Percentiles rank a stretch among this genome's conserved stretches.
phyloP scores from a whole-genome alignment of 2,797 vertebrate species.

The Parambassis ranga region DNA sequence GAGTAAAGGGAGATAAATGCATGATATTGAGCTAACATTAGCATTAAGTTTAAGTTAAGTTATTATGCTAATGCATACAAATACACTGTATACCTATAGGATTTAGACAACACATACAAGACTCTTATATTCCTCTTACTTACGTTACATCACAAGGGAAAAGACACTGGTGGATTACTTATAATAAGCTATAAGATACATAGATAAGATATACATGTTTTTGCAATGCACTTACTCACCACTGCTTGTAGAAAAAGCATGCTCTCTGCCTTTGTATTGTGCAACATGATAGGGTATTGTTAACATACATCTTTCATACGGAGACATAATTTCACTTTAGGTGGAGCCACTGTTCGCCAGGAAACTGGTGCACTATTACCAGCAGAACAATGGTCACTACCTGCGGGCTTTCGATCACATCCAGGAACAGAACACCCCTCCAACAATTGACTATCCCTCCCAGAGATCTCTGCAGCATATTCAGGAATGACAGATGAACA shows the following conservation, averaged over 20 bases:
- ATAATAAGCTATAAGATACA: too few relatives aligned
- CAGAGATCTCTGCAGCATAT: constrained; percentile 89
- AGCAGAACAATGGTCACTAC: constrained; percentile 90
- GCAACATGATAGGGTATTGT: background rate
- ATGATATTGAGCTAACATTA: too few relatives aligned
- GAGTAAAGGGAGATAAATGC: too few relatives aligned
- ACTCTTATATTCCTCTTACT: too few relatives aligned
- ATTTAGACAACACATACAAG: too few relatives aligned
- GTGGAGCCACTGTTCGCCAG: constrained; percentile 95
- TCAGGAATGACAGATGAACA: constrained; percentile 82
- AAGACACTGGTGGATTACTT: too few relatives aligned
- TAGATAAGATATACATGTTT: too few relatives aligned
- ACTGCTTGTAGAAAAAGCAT: background rate
- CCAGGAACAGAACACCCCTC: constrained; percentile 79
- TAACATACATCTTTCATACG: constrained; percentile 6
- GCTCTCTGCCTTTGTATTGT: background rate
- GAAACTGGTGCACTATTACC: constrained; percentile 90
- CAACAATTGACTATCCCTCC: constrained; percentile 80
- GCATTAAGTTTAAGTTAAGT: too few relatives aligned
- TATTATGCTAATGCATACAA: too few relatives aligned
- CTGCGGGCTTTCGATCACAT: constrained; percentile 87
- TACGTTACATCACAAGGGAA: too few relatives aligned
- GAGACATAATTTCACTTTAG: constrained; percentile 70
- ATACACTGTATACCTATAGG: too few relatives aligned
- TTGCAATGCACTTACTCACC: background rate